These are phyloP conservation scores for Crepidodera aurea DNA, from an alignment of 2,888 invertebrate species.

Conservation along the genomic window DNA sequence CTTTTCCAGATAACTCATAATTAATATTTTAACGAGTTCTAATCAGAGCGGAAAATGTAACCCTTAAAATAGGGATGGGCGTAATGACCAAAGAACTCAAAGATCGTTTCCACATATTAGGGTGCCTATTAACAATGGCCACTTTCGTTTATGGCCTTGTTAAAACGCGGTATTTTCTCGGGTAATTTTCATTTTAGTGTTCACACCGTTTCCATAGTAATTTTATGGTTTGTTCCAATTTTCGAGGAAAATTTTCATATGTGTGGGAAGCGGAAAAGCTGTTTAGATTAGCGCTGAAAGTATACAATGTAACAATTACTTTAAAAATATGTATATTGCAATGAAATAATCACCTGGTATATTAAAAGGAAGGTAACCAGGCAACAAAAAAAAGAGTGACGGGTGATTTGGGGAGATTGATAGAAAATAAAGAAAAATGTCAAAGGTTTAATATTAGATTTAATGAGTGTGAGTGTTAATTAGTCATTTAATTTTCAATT, in stretches of 20 bases:
- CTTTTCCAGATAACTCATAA: too few species aligned
- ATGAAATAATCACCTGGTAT: too few species aligned
- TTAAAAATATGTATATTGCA: too few species aligned
- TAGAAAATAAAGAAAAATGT: too few species aligned
- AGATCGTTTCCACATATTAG: constrained; percentile 23
- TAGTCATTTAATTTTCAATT: too few species aligned
- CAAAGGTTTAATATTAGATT: too few species aligned
- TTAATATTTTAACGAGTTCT: neutral
- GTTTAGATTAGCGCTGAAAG: neutral
- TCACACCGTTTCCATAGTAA: constrained; percentile 2
- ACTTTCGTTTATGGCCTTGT: constrained; percentile 32
- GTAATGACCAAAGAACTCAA: constrained; percentile 17
- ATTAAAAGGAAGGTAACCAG: too few species aligned
- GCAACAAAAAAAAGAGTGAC: too few species aligned
- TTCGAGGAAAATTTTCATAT: constrained; percentile 3
- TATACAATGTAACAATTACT: neutral
- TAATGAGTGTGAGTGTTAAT: too few species aligned
- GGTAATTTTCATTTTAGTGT: constrained; percentile 26
- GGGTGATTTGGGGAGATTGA: too few species aligned
- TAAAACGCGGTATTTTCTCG: constrained; percentile 31
- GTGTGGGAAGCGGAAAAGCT: neutral
- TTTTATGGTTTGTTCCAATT: constrained; percentile 10
- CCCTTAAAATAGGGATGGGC: neutral
- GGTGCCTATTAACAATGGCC: constrained; percentile 27
- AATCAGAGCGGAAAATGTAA: neutral